Percentiles rank a stretch among this genome's conserved stretches.
These are phyloP conservation scores for Acrocyrtus sp. DNA, from an alignment of 2,888 invertebrate species.

Conservation along the genomic window DNA sequence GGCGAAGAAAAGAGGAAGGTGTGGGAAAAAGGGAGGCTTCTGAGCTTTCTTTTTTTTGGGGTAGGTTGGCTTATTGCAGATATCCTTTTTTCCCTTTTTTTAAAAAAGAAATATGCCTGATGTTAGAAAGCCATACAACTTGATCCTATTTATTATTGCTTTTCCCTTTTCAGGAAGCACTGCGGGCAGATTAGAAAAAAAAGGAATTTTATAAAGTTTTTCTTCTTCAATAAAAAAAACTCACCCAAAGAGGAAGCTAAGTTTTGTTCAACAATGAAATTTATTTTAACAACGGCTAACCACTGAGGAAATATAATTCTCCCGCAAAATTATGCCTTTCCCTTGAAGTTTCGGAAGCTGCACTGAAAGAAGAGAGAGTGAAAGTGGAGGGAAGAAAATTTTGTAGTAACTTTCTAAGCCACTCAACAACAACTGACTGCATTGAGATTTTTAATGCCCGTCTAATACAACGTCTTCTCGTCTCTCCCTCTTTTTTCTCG, in stretches of 20 bases:
- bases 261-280: no score
- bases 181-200: no score
- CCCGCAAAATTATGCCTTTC: neutral
- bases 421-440: slow-evolving; percentile 52
- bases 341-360: neutral
- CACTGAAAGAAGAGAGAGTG: neutral
- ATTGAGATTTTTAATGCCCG: slow-evolving; percentile 30
- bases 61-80: no score
- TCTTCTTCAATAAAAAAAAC: no score
- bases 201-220: no score
- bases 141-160: neutral
- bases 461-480: slow-evolving; percentile 33
- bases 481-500: no score
- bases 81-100: no score
- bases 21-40: neutral
- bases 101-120: no score
- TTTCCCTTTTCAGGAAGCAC: no score
- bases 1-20: no score
- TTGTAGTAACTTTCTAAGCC: slow-evolving; percentile 40
- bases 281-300: no score
- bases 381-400: slow-evolving; percentile 3
- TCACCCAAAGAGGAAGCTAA: no score
- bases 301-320: neutral
- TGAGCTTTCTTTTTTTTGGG: neutral
- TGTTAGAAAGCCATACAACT: neutral